Conservation (phyloP, 2,113 vertebrate species). For the Chlamydotis undulata region DNA sequence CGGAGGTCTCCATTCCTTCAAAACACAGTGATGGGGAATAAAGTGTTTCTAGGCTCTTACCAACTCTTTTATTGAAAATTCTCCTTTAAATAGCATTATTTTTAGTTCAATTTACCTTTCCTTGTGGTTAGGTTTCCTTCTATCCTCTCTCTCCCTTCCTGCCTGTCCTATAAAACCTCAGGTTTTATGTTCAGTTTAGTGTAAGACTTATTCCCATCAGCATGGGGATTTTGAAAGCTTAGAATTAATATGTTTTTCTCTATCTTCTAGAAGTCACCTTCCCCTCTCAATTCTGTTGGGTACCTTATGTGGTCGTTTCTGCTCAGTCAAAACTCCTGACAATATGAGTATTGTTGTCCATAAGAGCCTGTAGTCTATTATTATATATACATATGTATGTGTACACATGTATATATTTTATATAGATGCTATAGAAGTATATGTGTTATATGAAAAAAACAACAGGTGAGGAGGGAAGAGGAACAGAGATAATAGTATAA, state of each 20-base stretch:
- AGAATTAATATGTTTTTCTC: neutral
- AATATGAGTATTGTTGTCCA: neutral
- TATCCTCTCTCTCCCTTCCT: neutral
- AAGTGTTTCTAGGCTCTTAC: neutral
- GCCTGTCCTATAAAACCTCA: constrained; percentile 2
- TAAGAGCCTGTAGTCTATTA: neutral
- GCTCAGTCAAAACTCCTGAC: neutral
- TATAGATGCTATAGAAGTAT: neutral
- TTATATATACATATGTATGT: neutral
- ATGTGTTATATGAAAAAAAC: neutral
- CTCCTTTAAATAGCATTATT: neutral
- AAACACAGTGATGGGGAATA: neutral
- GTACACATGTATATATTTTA: neutral
- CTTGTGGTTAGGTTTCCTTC: neutral
- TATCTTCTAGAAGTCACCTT: neutral
- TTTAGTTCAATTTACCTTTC: constrained; percentile 20
- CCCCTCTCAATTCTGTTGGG: neutral
- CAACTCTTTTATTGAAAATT: neutral
- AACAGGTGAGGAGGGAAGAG: neutral
- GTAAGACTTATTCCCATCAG: neutral
- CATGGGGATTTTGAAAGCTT: neutral
- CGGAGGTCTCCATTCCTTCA: neutral
- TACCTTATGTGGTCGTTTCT: neutral
- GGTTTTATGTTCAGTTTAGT: neutral
- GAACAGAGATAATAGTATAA: neutral